These are phyloP conservation scores for Edolisoma coerulescens DNA, from an alignment of 2,113 vertebrate species.

Conservation along the genomic window DNA sequence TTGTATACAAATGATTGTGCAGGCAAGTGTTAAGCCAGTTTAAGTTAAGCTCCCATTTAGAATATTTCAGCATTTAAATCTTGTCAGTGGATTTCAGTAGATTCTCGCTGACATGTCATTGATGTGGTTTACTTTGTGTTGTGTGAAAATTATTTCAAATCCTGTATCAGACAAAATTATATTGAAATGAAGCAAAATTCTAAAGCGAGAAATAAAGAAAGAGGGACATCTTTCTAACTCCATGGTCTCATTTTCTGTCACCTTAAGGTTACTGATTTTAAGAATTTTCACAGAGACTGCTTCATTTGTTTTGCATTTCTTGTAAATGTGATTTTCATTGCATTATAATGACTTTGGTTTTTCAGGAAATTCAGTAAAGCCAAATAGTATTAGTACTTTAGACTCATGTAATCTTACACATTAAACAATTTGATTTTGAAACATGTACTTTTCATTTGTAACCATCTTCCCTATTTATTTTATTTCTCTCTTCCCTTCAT, in stretches of 20 bases:
- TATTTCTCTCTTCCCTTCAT: constrained; percentile 62
- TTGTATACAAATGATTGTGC: neutral
- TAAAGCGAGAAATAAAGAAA: neutral
- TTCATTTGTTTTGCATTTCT: neutral
- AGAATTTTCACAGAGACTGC: neutral
- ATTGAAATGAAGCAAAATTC: neutral
- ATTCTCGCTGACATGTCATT: neutral
- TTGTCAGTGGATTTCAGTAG: neutral
- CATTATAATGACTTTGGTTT: neutral
- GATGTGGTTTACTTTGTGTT: neutral
- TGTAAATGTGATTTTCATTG: neutral
- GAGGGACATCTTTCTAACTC: neutral
- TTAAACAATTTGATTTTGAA: constrained; percentile 25
- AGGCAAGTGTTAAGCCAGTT: neutral
- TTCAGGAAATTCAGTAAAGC: neutral
- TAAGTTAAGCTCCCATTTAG: neutral
- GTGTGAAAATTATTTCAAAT: neutral
- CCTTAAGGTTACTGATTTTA: neutral
- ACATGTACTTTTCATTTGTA: constrained; percentile 40
- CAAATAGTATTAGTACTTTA: neutral
- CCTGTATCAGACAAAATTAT: neutral
- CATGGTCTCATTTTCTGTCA: neutral
- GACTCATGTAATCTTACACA: neutral
- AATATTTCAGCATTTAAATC: neutral
- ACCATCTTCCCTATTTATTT: constrained; percentile 61